These are phyloP conservation scores for Falcunculus frontatus DNA, from an alignment of 2,113 vertebrate species.

Conservation along the genomic window DNA sequence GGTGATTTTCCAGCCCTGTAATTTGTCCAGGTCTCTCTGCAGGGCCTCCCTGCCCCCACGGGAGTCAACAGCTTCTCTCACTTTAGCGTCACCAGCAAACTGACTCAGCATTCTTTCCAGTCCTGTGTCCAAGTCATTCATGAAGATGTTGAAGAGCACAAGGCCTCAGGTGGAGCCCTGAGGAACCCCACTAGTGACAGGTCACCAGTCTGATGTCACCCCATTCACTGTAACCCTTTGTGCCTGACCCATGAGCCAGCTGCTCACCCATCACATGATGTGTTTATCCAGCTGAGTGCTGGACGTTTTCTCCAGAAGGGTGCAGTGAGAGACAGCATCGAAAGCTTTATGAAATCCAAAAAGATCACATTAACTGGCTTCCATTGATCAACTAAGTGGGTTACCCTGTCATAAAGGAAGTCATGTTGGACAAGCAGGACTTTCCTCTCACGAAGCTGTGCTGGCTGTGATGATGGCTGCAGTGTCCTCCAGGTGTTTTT, in stretches of 20 bases:
- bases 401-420: neutral
- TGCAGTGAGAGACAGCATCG: fast-evolving
- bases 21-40: neutral
- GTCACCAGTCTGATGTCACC: neutral
- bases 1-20: neutral
- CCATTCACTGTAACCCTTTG: neutral
- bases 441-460: neutral
- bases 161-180: fast-evolving
- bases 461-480: neutral
- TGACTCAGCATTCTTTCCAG: neutral
- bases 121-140: neutral
- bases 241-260: neutral
- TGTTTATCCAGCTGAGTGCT: neutral
- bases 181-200: neutral
- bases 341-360: neutral
- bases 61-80: fast-evolving
- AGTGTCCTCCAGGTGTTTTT: neutral
- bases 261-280: neutral
- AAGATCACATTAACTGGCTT: neutral
- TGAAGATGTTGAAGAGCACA: neutral
- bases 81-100: neutral
- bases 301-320: neutral
- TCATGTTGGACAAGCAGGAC: neutral
- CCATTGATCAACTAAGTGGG: neutral
- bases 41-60: neutral